A percentile compares a stretch with the other conserved stretches of the same genome.
These are phyloP conservation scores for Ginglymostoma cirratum DNA, from an alignment of 2,113 vertebrate genomes.

Conservation along the genomic window DNA sequence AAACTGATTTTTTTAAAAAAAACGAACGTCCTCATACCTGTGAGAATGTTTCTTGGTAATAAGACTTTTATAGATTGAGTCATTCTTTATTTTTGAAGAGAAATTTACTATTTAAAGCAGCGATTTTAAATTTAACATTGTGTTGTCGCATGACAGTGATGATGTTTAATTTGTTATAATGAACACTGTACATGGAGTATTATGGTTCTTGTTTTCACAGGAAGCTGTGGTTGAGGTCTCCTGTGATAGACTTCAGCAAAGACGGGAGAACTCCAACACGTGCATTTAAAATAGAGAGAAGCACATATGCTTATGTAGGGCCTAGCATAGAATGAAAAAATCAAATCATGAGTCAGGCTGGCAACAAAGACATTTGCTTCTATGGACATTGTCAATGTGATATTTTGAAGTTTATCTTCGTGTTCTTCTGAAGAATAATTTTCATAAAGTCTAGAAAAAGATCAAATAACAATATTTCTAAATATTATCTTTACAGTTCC, in stretches of 20 bases:
- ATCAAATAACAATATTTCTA: no score
- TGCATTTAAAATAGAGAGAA: not conserved
- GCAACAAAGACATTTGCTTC: not conserved
- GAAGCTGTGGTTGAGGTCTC: not conserved
- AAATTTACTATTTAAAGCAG: not conserved
- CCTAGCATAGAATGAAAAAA: not conserved
- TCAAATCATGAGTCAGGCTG: not conserved
- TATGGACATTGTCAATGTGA: no score
- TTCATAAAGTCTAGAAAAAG: not conserved
- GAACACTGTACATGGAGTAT: not conserved
- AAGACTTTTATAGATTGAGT: not conserved
- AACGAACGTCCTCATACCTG: not conserved
- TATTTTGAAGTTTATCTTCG: not conserved
- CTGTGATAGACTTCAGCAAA: not conserved
- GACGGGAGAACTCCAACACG: not conserved
- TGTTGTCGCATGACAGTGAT: not conserved
- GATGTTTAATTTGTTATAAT: not conserved
- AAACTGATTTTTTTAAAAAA: no score
- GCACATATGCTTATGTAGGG: not conserved
- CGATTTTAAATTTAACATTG: not conserved
- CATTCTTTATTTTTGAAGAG: not conserved
- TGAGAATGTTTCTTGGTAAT: not conserved
- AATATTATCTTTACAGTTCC: no score
- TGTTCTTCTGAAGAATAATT: not conserved
- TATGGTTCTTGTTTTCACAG: not conserved